These are phyloP conservation scores for Chromoteleia sp. DNA, from an alignment of 2,888 invertebrate species.

Conservation along the genomic window DNA sequence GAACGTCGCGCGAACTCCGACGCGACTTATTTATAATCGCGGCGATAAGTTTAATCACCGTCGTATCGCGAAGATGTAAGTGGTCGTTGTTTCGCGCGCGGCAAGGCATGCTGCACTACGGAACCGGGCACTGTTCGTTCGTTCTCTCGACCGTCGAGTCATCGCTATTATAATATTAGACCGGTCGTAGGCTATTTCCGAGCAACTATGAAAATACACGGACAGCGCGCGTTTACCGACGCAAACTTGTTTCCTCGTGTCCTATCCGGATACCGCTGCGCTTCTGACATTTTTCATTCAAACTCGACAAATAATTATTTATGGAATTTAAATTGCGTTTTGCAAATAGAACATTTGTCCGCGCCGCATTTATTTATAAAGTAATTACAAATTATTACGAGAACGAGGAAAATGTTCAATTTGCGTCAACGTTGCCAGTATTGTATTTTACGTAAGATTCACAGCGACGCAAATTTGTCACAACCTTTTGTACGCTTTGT, in stretches of 20 bases:
- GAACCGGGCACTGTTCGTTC: constrained; percentile 53
- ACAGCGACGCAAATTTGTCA: too few species aligned
- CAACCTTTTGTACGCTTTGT: too few species aligned
- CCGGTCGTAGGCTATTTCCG: constrained; percentile 81
- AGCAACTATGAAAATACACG: constrained; percentile 82
- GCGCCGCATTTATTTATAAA: constrained; percentile 2
- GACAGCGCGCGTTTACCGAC: constrained; percentile 47
- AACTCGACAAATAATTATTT: constrained; percentile 9
- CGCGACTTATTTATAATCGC: constrained; percentile 21
- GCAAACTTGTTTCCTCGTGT: constrained; percentile 54
- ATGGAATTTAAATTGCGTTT: constrained; percentile 29
- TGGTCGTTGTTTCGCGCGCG: constrained; percentile 61
- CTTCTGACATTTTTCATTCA: constrained; percentile 41
- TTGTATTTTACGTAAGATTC: too few species aligned
- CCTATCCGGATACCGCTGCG: constrained; percentile 37
- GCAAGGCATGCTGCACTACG: constrained; percentile 55
- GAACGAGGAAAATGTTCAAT: neutral
- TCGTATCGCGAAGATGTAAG: constrained; percentile 26
- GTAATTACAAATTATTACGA: neutral
- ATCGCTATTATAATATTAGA: constrained; percentile 83
- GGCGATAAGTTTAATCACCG: constrained; percentile 30
- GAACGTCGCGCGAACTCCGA: too few species aligned
- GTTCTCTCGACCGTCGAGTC: constrained; percentile 72
- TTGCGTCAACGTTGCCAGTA: too few species aligned
- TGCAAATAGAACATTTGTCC: constrained; percentile 2